A percentile compares a stretch with the other conserved stretches of the same genome.
Evolutionary conservation across 2,888 invertebrate genomes (phyloP).

Genomic region (Metacarcinus magister): DNA sequence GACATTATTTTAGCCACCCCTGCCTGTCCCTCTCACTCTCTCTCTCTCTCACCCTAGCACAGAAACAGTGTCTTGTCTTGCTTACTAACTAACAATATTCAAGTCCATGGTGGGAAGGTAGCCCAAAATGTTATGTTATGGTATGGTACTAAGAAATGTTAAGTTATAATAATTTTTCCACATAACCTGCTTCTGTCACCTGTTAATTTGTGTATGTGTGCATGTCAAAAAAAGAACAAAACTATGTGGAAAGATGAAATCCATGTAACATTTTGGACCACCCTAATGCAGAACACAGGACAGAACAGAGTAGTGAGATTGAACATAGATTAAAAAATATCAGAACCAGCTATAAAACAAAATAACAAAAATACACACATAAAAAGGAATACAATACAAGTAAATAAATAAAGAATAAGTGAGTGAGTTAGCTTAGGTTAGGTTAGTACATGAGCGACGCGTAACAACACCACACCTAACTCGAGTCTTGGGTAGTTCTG

Average conservation of each 20-base stretch:
- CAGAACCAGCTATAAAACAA: neutral
- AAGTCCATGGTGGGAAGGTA: neutral
- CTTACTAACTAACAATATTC: neutral
- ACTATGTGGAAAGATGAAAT: neutral
- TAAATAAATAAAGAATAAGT: neutral
- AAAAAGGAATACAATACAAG: neutral
- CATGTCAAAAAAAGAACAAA: neutral
- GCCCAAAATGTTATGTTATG: neutral
- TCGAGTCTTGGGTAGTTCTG: neutral
- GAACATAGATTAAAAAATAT: neutral
- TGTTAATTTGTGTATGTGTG: neutral
- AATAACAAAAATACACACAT: neutral
- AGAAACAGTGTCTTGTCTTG: neutral
- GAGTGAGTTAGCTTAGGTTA: neutral
- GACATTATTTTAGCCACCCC: conserved; percentile 8
- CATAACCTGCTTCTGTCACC: neutral
- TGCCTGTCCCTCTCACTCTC: neutral
- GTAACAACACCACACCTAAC: neutral
- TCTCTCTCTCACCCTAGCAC: neutral
- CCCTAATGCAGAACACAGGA: neutral
- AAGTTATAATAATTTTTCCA: neutral
- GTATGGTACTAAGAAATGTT: neutral
- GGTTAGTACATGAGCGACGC: neutral
- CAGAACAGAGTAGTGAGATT: neutral
- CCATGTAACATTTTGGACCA: neutral